These are phyloP conservation scores for Xestia c-nigrum DNA, from an alignment of 2,888 invertebrate genomes.

Conservation along the genomic window DNA sequence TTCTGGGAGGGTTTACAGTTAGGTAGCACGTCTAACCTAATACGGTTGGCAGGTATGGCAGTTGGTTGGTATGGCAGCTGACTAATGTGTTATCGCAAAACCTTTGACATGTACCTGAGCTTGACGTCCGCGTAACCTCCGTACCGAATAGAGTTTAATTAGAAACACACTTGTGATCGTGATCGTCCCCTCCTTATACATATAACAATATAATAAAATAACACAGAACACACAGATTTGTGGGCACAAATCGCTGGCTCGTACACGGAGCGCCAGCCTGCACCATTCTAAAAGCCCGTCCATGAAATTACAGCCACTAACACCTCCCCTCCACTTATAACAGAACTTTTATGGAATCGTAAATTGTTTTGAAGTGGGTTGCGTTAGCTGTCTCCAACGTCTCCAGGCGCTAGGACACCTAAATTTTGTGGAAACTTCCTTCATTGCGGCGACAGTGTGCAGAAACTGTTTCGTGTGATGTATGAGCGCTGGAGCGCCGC, in stretches of 20 bases:
- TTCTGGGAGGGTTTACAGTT: neutral
- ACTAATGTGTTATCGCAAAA: conserved; percentile 5
- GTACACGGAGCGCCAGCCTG: conserved; percentile 39
- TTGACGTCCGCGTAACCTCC: neutral
- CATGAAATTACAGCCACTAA: conserved; percentile 71
- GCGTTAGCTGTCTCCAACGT: conserved; percentile 66
- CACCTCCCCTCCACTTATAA: conserved; percentile 73
- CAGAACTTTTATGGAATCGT: conserved; percentile 76
- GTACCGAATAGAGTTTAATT: neutral
- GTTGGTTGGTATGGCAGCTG: conserved; percentile 10
- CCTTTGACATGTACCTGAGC: neutral
- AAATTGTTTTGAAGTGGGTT: conserved; percentile 75
- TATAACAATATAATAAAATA: neutral
- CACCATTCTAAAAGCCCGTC: conserved; percentile 67
- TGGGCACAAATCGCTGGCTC: conserved; percentile 38
- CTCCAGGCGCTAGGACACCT: conserved; percentile 64
- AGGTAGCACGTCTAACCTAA: neutral
- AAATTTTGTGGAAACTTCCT: conserved; percentile 65
- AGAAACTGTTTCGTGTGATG: conserved; percentile 50
- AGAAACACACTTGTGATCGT: neutral
- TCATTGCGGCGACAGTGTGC: conserved; percentile 62
- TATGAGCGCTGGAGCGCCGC: conserved; percentile 29
- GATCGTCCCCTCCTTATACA: too few species aligned
- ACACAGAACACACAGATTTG: neutral
- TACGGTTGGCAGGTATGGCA: too few species aligned